Evolutionary conservation across 2,113 vertebrate genomes (phyloP), one percentile per base, ranked within the genome.

Genomic region (Scartelaos histophorus): DNA sequence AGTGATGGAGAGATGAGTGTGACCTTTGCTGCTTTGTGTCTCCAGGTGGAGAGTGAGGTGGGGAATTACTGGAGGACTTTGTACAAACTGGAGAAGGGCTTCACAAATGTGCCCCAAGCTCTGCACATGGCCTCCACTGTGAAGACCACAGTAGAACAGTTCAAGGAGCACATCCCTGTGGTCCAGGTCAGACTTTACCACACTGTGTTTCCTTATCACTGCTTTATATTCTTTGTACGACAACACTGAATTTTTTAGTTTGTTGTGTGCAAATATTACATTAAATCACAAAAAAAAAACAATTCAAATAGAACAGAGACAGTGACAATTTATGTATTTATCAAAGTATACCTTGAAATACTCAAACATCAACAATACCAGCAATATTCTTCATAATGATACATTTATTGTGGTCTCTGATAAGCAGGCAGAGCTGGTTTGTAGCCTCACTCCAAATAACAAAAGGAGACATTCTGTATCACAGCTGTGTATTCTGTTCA

Each of bases 61-160:
- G 93, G 93, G 17, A 95, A 93, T 83, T 95, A 90, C 69, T 95
- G 93, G 91, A 90, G 92, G 16, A 86, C 89, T 2, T 81, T 97
- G 0, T 95, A 95, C 71, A 96, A 96, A 67, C 86, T 96, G 68
- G 95, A 95, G 81, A 96, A 94, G 90, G 67, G 69, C 66, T 95
- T 96, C 53, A 69, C 82, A 0, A 82, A 92, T 65, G 91, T 88
- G 6, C 94, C 96, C 77, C 91, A 77, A 25, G 94, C 95, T 0
- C 79, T 95, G 71, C 82, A 86, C 45, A 89, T 97, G 53, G 83
- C 93, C 7, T 92, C 80, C 16, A 87, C 85, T 35, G 79, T 95
- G 49, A 94, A 93, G 76, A 34, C 84, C 0, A 93, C 94, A 82
- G 94, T 95, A 54, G 95, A 96, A 49, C 89, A 93, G 9, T 95